A percentile compares a stretch with the other conserved stretches of the same genome.
These are phyloP conservation scores for Eupithecia insigniata DNA, from an alignment of 2,888 invertebrate genomes.

Conservation along the genomic window DNA sequence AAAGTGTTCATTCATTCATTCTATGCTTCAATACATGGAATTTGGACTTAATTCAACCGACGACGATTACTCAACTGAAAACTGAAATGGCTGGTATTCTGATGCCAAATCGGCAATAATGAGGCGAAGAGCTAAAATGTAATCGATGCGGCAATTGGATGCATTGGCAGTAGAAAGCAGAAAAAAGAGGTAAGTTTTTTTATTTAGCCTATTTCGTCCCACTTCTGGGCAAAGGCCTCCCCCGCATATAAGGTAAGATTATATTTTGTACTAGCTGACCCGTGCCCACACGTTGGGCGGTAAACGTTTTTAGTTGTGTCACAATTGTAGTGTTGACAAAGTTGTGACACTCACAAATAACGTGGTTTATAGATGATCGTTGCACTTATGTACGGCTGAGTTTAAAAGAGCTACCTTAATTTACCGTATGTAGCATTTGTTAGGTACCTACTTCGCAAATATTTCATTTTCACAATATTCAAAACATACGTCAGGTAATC, in stretches of 20 bases:
- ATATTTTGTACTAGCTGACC: too few relatives aligned
- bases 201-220: too few relatives aligned
- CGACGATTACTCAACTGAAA: slow-evolving; percentile 14
- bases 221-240: too few relatives aligned
- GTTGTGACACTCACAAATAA: too few relatives aligned
- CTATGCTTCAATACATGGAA: neutral
- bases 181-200: too few relatives aligned
- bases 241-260: too few relatives aligned
- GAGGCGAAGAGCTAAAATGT: slow-evolving; percentile 39
- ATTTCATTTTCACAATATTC: neutral
- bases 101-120: slow-evolving; percentile 40
- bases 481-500: neutral
- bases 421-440: neutral
- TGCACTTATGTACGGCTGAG: too few relatives aligned
- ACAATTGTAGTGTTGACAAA: too few relatives aligned
- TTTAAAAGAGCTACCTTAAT: neutral
- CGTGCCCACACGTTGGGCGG: too few relatives aligned
- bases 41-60: slow-evolving; percentile 10
- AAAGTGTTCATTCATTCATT: too few relatives aligned
- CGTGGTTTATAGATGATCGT: too few relatives aligned
- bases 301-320: too few relatives aligned
- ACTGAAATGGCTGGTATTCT: slow-evolving; percentile 23
- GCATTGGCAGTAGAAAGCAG: slow-evolving; percentile 9
- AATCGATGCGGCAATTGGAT: slow-evolving; percentile 18
- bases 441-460: neutral